Percentiles rank a stretch among this genome's conserved stretches.
phyloP scores from a whole-genome alignment of 2,888 invertebrate genomes.

The Fissipunctia ypsillon region DNA sequence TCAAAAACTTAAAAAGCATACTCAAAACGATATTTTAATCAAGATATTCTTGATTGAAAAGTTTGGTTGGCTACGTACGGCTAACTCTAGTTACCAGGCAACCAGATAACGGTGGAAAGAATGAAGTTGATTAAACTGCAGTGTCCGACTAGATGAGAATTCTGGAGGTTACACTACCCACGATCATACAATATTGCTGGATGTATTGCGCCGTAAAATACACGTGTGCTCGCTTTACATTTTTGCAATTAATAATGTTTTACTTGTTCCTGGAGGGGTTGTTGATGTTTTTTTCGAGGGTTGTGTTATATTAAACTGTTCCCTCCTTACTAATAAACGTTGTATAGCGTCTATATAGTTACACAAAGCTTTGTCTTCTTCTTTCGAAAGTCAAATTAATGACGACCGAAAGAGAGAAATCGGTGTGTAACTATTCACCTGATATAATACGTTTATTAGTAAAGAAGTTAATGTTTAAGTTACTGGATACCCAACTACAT shows the following conservation, averaged over 20 bases:
- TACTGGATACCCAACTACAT: not conserved
- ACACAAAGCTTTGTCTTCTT: too few relatives aligned
- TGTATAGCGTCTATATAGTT: too few relatives aligned
- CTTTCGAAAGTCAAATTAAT: too few relatives aligned
- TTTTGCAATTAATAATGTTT: constrained; percentile 54
- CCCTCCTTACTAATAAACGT: too few relatives aligned
- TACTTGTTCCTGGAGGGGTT: constrained; percentile 11
- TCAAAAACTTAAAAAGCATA: constrained; percentile 69
- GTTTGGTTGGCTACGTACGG: constrained; percentile 65
- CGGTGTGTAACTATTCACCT: too few relatives aligned
- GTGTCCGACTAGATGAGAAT: constrained; percentile 72
- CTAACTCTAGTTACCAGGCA: constrained; percentile 68
- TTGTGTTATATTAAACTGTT: not conserved
- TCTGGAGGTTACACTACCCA: constrained; percentile 64
- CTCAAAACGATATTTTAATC: constrained; percentile 58
- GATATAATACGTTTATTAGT: too few relatives aligned
- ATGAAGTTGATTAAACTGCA: constrained; percentile 77
- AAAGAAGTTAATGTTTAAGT: too few relatives aligned
- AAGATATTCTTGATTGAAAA: constrained; percentile 70
- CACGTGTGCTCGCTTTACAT: constrained; percentile 56
- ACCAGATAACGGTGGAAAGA: constrained; percentile 74
- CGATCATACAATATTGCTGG: constrained; percentile 59
- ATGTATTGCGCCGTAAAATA: constrained; percentile 56
- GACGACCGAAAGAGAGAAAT: too few relatives aligned
- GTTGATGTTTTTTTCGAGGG: constrained; percentile 3